A percentile compares a stretch with the other conserved stretches of the same genome.
phyloP scores from a whole-genome alignment of 2,113 vertebrate genomes.

The Bostrychus sinensis region DNA sequence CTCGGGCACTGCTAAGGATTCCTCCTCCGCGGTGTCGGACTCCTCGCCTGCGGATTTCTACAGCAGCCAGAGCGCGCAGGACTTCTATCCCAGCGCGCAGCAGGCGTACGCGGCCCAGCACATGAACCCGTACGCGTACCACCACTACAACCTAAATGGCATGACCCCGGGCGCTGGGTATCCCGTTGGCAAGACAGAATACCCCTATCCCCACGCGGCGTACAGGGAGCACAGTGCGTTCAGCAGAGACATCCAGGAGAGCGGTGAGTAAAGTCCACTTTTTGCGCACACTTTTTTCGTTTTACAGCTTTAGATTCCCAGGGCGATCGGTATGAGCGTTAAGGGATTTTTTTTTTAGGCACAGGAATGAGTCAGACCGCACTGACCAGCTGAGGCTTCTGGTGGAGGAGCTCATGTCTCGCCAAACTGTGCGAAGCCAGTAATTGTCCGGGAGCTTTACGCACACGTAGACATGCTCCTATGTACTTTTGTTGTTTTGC shows the following conservation, averaged over 20 bases:
- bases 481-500: background rate
- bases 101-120: constrained; percentile 86
- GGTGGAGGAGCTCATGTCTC: background rate
- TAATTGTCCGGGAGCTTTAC: constrained; percentile 3
- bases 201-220: constrained; percentile 85
- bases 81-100: constrained; percentile 83
- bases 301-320: too few relatives aligned
- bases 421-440: background rate
- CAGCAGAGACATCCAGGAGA: constrained; percentile 89
- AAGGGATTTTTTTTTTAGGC: background rate
- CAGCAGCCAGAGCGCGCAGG: constrained; percentile 85
- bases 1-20: constrained; percentile 90
- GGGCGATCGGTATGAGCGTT: background rate
- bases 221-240: constrained; percentile 93
- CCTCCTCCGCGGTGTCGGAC: constrained; percentile 93
- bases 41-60: constrained; percentile 95
- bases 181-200: constrained; percentile 89
- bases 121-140: constrained; percentile 86
- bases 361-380: constrained; percentile 1
- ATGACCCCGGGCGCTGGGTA: constrained; percentile 86
- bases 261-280: constrained; percentile 81
- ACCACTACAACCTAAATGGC: constrained; percentile 93
- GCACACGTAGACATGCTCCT: background rate
- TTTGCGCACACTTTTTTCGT: too few relatives aligned
- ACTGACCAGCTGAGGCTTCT: constrained; percentile 7